These are phyloP conservation scores for Erannis defoliaria DNA, from an alignment of 2,888 invertebrate species.

Conservation along the genomic window DNA sequence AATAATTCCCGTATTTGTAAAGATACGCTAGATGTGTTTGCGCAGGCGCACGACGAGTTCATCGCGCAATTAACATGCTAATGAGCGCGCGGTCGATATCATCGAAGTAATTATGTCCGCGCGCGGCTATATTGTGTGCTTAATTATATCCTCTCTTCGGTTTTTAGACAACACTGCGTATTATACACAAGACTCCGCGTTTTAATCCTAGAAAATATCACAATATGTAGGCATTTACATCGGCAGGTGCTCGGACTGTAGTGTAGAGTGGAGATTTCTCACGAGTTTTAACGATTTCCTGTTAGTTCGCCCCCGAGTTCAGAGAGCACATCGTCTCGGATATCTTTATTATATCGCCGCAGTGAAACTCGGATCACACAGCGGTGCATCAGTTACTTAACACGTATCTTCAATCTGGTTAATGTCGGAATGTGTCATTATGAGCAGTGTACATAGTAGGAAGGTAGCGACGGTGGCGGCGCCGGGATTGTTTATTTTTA, in stretches of 20 bases:
- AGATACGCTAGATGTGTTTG: constrained; percentile 41
- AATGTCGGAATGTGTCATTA: constrained; percentile 74
- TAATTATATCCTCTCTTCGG: constrained; percentile 67
- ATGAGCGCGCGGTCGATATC: constrained; percentile 81
- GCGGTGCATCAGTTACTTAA: constrained; percentile 59
- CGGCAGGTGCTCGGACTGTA: constrained; percentile 58
- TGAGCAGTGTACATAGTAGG: constrained; percentile 62
- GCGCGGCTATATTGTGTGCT: constrained; percentile 75
- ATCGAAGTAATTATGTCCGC: constrained; percentile 81
- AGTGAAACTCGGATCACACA: constrained; percentile 67
- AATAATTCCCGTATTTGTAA: constrained; percentile 57
- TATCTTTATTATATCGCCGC: constrained; percentile 80
- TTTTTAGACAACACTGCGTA: constrained; percentile 64
- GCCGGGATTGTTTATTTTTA: constrained; percentile 77
- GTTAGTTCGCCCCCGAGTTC: constrained; percentile 69
- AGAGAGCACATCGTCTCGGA: constrained; percentile 70
- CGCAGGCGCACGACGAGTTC: constrained; percentile 59
- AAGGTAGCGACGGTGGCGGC: constrained; percentile 60
- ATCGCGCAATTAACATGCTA: constrained; percentile 84
- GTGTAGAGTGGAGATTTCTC: constrained; percentile 70
- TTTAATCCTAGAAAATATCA: constrained; percentile 35
- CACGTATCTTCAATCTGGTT: constrained; percentile 74
- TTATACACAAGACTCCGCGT: constrained; percentile 29
- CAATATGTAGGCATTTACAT: constrained; percentile 42
- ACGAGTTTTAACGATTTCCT: constrained; percentile 85